These are phyloP conservation scores for Colletes collaris DNA, from an alignment of 2,888 invertebrate genomes.

Conservation along the genomic window DNA sequence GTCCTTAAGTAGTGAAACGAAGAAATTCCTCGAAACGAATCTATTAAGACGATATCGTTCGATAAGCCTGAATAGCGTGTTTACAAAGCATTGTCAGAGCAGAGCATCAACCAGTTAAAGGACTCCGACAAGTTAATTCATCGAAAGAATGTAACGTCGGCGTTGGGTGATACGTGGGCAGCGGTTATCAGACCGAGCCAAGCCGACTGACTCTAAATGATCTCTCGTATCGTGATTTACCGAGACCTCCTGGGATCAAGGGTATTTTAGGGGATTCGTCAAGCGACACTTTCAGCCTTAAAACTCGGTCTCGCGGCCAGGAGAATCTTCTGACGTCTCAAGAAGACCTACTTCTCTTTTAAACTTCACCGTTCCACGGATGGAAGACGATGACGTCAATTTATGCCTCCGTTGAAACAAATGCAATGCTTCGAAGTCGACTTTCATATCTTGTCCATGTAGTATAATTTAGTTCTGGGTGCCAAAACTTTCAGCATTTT, in stretches of 20 bases:
- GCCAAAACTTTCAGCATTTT: too few relatives aligned
- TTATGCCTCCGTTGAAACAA: too few relatives aligned
- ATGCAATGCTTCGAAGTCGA: too few relatives aligned
- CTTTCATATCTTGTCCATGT: too few relatives aligned
- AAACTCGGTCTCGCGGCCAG: background rate
- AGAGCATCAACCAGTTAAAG: conserved; percentile 32
- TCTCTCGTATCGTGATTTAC: conserved; percentile 71
- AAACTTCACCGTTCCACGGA: background rate
- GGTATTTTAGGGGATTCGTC: conserved; percentile 53
- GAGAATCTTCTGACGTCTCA: background rate
- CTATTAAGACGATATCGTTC: background rate
- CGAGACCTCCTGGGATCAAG: conserved; percentile 49
- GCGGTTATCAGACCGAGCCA: conserved; percentile 62
- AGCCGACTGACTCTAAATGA: conserved; percentile 64
- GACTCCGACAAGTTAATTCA: conserved; percentile 54
- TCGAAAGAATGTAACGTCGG: conserved; percentile 57
- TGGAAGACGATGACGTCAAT: background rate
- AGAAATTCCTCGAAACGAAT: background rate
- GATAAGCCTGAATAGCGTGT: background rate
- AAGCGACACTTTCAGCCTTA: conserved; percentile 28
- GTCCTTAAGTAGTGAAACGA: background rate
- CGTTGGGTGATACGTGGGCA: conserved; percentile 56
- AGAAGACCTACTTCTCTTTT: too few relatives aligned
- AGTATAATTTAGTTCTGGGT: too few relatives aligned
- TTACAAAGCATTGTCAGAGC: background rate